A percentile compares a stretch with the other conserved stretches of the same genome.
Conservation (phyloP, 2,888 invertebrate genomes). For the Aphodius granarius region DNA sequence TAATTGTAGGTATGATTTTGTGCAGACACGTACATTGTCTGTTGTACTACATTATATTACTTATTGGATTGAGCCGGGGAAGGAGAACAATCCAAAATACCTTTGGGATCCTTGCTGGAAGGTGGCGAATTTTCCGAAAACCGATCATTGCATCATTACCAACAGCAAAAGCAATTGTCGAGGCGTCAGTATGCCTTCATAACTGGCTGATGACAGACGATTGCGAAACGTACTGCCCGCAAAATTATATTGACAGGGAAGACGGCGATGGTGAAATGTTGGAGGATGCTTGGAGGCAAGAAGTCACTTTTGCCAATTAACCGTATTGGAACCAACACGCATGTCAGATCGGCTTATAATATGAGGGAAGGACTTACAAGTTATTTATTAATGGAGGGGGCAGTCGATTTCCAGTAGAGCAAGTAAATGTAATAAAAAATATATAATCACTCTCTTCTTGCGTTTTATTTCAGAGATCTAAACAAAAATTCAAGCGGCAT, state of each 20-base stretch:
- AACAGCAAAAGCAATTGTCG: not conserved
- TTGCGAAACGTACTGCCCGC: not conserved
- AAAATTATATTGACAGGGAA: not conserved
- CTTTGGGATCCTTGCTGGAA: not conserved
- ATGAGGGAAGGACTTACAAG: not conserved
- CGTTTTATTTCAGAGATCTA: no score
- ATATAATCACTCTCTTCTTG: no score
- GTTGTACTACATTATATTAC: not conserved
- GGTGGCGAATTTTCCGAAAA: not conserved
- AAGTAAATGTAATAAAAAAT: not conserved
- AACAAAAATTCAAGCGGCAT: no score
- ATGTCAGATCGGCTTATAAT: not conserved
- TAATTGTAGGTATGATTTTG: not conserved
- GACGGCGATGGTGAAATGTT: not conserved
- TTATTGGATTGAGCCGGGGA: not conserved
- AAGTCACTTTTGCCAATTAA: not conserved
- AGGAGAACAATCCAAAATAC: not conserved
- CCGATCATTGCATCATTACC: not conserved
- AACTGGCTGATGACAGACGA: not conserved
- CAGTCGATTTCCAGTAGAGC: not conserved
- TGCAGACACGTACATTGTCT: not conserved
- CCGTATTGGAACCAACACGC: not conserved
- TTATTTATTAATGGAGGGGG: not conserved
- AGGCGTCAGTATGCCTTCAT: not conserved
- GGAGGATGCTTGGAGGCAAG: not conserved